Evolutionary conservation across 2,797 vertebrate genomes (phyloP), one percentile per base, ranked within the genome.

Genomic region (Crocodylus rhombifer): DNA sequence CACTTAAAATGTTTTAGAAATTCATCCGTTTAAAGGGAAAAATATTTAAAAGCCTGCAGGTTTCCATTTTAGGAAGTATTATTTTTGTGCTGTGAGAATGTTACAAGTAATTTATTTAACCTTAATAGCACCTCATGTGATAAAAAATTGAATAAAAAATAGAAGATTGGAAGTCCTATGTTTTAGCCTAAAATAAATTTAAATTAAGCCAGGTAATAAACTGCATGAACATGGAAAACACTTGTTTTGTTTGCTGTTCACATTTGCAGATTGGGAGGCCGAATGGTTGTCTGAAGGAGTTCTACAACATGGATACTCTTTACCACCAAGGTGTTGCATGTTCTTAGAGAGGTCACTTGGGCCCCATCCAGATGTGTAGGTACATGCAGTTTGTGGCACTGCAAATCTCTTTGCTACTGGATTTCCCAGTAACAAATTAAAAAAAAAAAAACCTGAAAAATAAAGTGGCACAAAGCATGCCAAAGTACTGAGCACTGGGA

Each of bases 1-100:
- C 84, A 93, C 25, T 73, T 64, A 30, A 76, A 77, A 33, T 56
- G 56, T 93, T 92, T 85, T 57, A 89, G 93, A 81, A 17, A 73
- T 42, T 73, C 28, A 81, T 3, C 78, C 20, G 58, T 60, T 91
- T 67, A 67, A 80, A 6, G 26, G 74, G 91, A 20, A 86, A 10
- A 80, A 86, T 79, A 76, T 91, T 88, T 91, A 90, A 87, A 91
- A 61, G 60, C 4, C 3, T 57, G 10, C 28, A 95, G 26, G 16
- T 78, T 91, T 73, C 36, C 23, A 26, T 51, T 51, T 91, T 67
- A 20, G 5, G 92, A 89, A 67, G 42, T 4, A 42, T 14, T 7
- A 5, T 61, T 84, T 91, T 64, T 65, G 1, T 30, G 61, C 4
- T 1, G 1, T 42, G 69, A 83, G 14, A 77, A 80, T 89, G 58